These are phyloP conservation scores for Mythimna pallens DNA, from an alignment of 2,888 invertebrate genomes.

Conservation along the genomic window DNA sequence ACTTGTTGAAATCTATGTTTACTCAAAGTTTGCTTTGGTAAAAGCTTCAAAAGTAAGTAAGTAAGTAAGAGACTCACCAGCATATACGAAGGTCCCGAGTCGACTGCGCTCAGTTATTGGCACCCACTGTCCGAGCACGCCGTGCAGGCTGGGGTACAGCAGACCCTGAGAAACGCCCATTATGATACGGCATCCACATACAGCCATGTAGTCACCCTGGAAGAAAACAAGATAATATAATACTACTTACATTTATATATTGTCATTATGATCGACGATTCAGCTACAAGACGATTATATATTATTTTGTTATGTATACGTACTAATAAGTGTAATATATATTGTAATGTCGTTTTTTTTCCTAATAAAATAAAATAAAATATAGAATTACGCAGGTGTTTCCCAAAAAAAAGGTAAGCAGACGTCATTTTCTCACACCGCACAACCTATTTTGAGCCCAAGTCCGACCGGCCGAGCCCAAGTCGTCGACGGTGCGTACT, in stretches of 20 bases:
- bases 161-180: conserved; percentile 93
- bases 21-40: background rate
- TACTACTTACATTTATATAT: background rate
- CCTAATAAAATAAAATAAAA: too few species aligned
- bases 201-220: conserved; percentile 85
- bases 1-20: background rate
- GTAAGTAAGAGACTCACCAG: conserved; percentile 77
- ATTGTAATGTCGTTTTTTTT: too few species aligned
- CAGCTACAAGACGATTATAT: background rate
- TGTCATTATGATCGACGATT: background rate
- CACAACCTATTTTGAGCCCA: too few species aligned
- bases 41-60: background rate
- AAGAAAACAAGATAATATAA: background rate
- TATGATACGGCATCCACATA: conserved; percentile 89
- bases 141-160: conserved; percentile 92
- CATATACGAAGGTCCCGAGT: conserved; percentile 92
- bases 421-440: background rate
- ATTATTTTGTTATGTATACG: too few species aligned
- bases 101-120: conserved; percentile 93
- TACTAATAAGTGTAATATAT: too few species aligned
- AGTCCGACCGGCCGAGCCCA: too few species aligned
- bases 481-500: too few species aligned
- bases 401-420: background rate
- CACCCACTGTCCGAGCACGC: conserved; percentile 93
- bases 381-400: background rate